Evolutionary conservation across 2,113 vertebrate species (phyloP), one percentile per base, ranked within the genome.

Genomic region (Seriola aureovittata): DNA sequence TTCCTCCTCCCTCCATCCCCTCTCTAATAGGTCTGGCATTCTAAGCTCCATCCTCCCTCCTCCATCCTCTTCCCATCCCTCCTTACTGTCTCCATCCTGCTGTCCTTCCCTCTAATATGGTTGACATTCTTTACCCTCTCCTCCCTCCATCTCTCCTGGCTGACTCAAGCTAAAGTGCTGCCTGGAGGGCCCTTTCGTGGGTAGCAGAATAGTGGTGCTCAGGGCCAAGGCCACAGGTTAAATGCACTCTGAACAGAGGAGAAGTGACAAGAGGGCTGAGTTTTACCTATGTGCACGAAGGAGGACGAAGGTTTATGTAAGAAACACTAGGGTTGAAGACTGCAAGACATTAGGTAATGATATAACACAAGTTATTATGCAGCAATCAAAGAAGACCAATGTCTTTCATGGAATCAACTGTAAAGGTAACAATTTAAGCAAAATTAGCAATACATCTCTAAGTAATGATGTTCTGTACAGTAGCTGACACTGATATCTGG

Each of bases 21-120:
- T 50, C 78, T 80, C 68, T 90, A 88, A 92, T 84, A 90, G 78
- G 44, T 88, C 80, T 92, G 89, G 72, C 86, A 91, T 92, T 92
- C 81, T 82, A 71, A 84, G 65, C 52, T 4, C 62, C 3, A 4
- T 50, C 73, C 57, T 70, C 38, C 57, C 34, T 63, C 75, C 52
- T 4, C 62, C 3, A 4, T 29, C 36, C 54, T 32, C 63, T 81
- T 74, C 29, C 66, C 55, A 75, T 71, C 60, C 36, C 25, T 76
- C 57, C 80, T 36, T 72, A 48, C 74, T 57, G 59, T 87, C 81
- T 89, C 84, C 71, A 72, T 80, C 75, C 84, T 59, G 46, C 68
- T 60, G 69, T 90, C 74, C 50, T 82, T 79, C 52, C 50, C 84
- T 86, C 80, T 88, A 89, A 88, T 85, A 85, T 52, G 40, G 84